Conservation (phyloP, 2,113 vertebrate species). For the Hucho hucho region DNA sequence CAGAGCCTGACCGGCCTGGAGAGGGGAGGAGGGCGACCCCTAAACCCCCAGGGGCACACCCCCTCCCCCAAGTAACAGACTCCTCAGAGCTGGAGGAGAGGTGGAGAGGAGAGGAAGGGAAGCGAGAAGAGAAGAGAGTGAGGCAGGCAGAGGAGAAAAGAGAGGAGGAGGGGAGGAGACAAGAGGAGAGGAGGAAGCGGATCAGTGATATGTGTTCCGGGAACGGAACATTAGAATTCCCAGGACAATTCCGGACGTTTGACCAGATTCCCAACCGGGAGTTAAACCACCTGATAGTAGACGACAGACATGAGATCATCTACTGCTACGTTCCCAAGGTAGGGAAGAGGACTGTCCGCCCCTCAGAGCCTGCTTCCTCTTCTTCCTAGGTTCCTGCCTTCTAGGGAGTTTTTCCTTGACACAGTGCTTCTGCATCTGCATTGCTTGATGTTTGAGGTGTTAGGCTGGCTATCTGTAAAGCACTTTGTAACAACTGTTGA, state of each 20-base stretch:
- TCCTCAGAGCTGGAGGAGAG: neutral
- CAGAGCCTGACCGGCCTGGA: too few relatives aligned
- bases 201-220: constrained; percentile 80
- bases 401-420: too few relatives aligned
- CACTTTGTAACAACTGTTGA: too few relatives aligned
- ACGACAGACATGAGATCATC: constrained; percentile 86
- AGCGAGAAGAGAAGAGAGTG: constrained; percentile 15
- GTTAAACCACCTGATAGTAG: constrained; percentile 83
- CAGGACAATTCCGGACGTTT: constrained; percentile 75
- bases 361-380: too few relatives aligned
- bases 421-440: too few relatives aligned
- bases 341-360: constrained; percentile 5
- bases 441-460: too few relatives aligned
- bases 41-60: neutral
- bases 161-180: constrained; percentile 46
- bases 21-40: neutral
- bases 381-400: too few relatives aligned
- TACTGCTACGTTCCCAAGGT: constrained; percentile 97
- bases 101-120: neutral
- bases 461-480: too few relatives aligned
- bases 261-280: constrained; percentile 83
- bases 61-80: neutral
- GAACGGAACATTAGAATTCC: constrained; percentile 70
- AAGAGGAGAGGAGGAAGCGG: constrained; percentile 77
- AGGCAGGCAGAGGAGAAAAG: constrained; percentile 7